phyloP scores from a whole-genome alignment of 2,888 invertebrate species.

The Sesia apiformis region DNA sequence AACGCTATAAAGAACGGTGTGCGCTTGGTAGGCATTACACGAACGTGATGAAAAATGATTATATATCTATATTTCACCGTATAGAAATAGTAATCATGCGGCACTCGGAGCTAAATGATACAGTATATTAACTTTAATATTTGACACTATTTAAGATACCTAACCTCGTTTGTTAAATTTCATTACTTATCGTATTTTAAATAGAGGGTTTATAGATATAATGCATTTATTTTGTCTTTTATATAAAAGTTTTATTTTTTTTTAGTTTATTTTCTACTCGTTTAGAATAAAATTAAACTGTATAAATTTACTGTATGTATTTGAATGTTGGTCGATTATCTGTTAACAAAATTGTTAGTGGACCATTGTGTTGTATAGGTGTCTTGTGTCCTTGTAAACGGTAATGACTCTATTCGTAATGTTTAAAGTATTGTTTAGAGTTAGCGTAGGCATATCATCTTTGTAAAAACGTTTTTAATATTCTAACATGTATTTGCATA shows the following conservation, averaged over 20 bases:
- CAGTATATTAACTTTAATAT: constrained; percentile 28
- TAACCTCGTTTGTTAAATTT: constrained; percentile 63
- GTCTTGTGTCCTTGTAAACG: constrained; percentile 1
- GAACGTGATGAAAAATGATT: constrained; percentile 50
- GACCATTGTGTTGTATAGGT: constrained; percentile 13
- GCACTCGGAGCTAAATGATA: constrained; percentile 40
- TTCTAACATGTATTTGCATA: constrained; percentile 51
- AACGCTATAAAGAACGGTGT: constrained; percentile 45
- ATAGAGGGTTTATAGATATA: constrained; percentile 59
- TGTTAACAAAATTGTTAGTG: constrained; percentile 46
- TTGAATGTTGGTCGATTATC: constrained; percentile 70
- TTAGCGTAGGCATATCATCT: constrained; percentile 65
- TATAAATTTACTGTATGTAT: constrained; percentile 37
- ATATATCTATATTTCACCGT: constrained; percentile 72
- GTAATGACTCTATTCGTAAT: constrained; percentile 17
- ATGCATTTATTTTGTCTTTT: constrained; percentile 71
- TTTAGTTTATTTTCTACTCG: constrained; percentile 65
- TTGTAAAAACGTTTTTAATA: constrained; percentile 56
- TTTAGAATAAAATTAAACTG: constrained; percentile 36
- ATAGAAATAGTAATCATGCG: constrained; percentile 73
- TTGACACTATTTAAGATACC: constrained; percentile 41
- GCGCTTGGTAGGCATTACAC: constrained; percentile 39
- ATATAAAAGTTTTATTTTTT: constrained; percentile 50
- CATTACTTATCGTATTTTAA: constrained; percentile 56
- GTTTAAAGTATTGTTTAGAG: constrained; percentile 25